phyloP scores from a whole-genome alignment of 2,888 invertebrate genomes.

The Itoplectis maculator region DNA sequence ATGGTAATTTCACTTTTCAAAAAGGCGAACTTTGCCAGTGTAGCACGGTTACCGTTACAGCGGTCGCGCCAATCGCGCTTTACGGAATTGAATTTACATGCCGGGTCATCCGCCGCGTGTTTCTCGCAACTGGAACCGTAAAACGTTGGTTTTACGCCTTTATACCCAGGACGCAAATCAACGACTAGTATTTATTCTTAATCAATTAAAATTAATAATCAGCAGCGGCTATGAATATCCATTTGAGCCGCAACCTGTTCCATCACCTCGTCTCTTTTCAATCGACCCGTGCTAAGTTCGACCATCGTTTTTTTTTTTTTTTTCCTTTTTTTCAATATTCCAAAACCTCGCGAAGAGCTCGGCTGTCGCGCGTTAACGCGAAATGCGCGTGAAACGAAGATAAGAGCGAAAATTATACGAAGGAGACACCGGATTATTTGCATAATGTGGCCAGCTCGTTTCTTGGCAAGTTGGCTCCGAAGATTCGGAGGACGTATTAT shows the following conservation, averaged over 20 bases:
- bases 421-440: slow-evolving; percentile 53
- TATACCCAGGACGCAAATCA: not conserved
- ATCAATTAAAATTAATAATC: not conserved
- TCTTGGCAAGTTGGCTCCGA: slow-evolving; percentile 34
- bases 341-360: slow-evolving; percentile 21
- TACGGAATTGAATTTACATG: not conserved
- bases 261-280: not conserved
- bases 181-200: not conserved
- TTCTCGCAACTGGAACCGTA: not conserved
- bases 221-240: not conserved
- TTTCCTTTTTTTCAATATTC: slow-evolving; percentile 35
- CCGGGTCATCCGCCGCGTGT: not conserved
- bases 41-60: not conserved
- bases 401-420: slow-evolving; percentile 64
- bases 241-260: slow-evolving; percentile 8
- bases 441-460: slow-evolving; percentile 58
- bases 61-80: not conserved
- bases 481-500: slow-evolving; percentile 40
- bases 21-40: not conserved
- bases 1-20: not conserved
- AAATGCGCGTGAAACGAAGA: slow-evolving; percentile 50
- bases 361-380: slow-evolving; percentile 8
- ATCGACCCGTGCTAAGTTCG: not conserved
- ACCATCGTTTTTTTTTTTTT: not conserved
- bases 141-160: not conserved